These are phyloP conservation scores for Ophioderma brevispina DNA, from an alignment of 35 echinoderm and acorn worm genomes.

Conservation along the genomic window DNA sequence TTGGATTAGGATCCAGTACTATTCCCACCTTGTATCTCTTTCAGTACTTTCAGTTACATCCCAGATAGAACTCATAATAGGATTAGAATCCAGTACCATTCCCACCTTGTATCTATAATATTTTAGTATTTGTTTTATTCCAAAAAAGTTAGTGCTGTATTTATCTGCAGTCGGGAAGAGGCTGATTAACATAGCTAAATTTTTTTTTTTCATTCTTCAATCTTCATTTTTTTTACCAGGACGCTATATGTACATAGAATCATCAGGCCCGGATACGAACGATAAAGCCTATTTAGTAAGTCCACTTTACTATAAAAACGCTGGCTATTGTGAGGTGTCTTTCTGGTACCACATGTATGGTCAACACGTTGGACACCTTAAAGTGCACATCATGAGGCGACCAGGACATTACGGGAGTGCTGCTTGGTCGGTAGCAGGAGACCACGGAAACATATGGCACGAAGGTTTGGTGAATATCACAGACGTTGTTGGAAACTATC, in stretches of 20 bases:
- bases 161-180: neutral
- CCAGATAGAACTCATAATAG: neutral
- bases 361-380: slow-evolving; percentile 50
- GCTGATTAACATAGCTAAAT: no score
- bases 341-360: slow-evolving; percentile 98
- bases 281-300: slow-evolving; percentile 64
- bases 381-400: slow-evolving; percentile 53
- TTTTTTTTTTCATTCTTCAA: neutral
- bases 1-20: no score
- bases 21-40: no score
- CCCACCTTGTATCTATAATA: neutral
- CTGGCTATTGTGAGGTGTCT: slow-evolving; percentile 47
- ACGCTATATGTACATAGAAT: slow-evolving; percentile 83
- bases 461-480: slow-evolving; percentile 62
- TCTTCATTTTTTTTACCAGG: slow-evolving; percentile 39
- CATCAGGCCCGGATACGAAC: slow-evolving; percentile 26
- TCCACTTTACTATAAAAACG: slow-evolving; percentile 54
- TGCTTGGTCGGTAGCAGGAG: slow-evolving; percentile 46
- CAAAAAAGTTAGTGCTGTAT: neutral
- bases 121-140: neutral
- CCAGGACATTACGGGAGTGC: slow-evolving; percentile 32
- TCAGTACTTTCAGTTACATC: no score
- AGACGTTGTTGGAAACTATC: slow-evolving; percentile 55
- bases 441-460: slow-evolving; percentile 64
- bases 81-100: neutral